Evolutionary conservation across 2,888 invertebrate genomes (phyloP).

Genomic region (Leptinotarsa peninsularis): DNA sequence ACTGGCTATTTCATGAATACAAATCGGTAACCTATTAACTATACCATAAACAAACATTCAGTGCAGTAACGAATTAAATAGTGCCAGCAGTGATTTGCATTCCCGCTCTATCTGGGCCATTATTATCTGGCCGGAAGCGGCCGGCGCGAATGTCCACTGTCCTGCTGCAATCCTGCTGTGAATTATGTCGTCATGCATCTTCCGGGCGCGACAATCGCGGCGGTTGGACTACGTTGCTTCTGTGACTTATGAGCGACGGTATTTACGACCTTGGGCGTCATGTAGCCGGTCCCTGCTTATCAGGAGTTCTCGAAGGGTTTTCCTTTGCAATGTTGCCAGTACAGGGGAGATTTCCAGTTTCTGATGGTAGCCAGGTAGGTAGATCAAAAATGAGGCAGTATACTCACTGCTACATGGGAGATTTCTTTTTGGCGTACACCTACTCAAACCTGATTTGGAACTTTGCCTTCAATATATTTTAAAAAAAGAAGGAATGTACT

Average conservation of each 20-base stretch:
- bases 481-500: too few relatives aligned
- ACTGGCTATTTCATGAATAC: background rate
- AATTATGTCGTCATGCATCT: constrained; percentile 56
- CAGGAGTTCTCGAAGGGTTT: constrained; percentile 30
- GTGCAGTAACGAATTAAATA: constrained; percentile 1
- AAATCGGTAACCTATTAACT: constrained; percentile 2
- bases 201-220: constrained; percentile 39
- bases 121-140: constrained; percentile 36
- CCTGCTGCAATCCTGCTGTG: constrained; percentile 39
- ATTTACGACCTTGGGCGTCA: constrained; percentile 43
- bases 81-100: constrained; percentile 8
- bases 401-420: too few relatives aligned
- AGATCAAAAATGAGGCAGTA: background rate
- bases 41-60: constrained; percentile 18
- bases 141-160: constrained; percentile 39
- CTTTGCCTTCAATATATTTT: too few relatives aligned
- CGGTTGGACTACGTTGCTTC: constrained; percentile 42
- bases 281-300: constrained; percentile 20
- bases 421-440: too few relatives aligned
- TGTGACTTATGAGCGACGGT: constrained; percentile 54
- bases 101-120: constrained; percentile 37
- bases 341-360: background rate
- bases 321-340: constrained; percentile 25
- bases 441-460: too few relatives aligned
- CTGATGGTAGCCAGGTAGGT: background rate